Conservation (phyloP, 2,888 invertebrate species). For the Ptychoptera contaminata region DNA sequence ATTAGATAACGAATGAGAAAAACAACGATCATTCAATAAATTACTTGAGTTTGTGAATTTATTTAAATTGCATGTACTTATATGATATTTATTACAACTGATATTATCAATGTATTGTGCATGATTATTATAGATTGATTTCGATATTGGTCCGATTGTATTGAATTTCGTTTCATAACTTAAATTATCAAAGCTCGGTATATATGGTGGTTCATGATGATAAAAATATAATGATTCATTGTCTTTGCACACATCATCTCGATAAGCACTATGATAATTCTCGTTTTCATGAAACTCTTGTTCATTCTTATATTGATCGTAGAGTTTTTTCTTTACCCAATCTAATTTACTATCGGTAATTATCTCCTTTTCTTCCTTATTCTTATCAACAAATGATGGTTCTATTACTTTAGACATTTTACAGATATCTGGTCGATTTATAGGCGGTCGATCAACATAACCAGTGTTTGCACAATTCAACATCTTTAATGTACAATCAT, state of each 20-base stretch:
- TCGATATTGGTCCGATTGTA: slow-evolving; percentile 29
- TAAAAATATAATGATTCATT: slow-evolving; percentile 13
- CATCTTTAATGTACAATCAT: slow-evolving; percentile 27
- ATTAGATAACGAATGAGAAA: slow-evolving; percentile 29
- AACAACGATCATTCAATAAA: slow-evolving; percentile 20
- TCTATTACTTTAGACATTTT: not conserved
- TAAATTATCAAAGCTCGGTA: slow-evolving; percentile 11
- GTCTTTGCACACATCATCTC: slow-evolving; percentile 7
- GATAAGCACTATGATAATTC: not conserved
- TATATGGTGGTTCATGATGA: slow-evolving; percentile 13
- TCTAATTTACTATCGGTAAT: not conserved
- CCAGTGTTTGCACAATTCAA: slow-evolving; percentile 25
- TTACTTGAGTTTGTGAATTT: slow-evolving; percentile 11
- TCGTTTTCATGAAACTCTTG: slow-evolving; percentile 2
- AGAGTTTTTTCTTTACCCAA: not conserved
- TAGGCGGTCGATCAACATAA: not conserved
- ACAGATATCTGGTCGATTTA: slow-evolving; percentile 3
- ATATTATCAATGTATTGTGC: not conserved
- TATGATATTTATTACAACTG: not conserved
- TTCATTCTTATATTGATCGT: not conserved
- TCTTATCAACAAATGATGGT: not conserved
- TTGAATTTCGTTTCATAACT: slow-evolving; percentile 21
- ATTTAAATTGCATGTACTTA: slow-evolving; percentile 10
- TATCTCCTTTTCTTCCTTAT: not conserved
- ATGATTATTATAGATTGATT: slow-evolving; percentile 18